These are phyloP conservation scores for Heliconius ismenius DNA, from an alignment of 2,888 invertebrate species.

Conservation along the genomic window DNA sequence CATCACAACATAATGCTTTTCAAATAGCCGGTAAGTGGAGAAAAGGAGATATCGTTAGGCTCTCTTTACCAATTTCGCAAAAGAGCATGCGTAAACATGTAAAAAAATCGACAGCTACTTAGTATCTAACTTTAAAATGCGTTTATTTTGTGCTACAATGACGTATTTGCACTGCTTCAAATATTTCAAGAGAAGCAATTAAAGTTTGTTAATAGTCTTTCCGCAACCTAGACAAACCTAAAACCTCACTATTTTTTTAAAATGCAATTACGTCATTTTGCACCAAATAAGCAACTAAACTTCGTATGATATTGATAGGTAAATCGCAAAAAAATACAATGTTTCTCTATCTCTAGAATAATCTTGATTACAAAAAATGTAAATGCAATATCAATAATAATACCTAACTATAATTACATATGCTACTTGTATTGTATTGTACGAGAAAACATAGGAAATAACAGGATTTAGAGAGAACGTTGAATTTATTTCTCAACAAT, in stretches of 20 bases:
- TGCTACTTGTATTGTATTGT: slow-evolving; percentile 35
- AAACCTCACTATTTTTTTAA: no score
- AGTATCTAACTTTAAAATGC: not conserved
- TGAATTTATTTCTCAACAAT: slow-evolving; percentile 51
- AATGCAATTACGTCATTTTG: no score
- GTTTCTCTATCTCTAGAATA: not conserved
- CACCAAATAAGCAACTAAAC: no score
- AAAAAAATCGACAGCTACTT: not conserved
- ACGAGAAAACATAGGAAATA: slow-evolving; percentile 66
- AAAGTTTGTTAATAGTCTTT: no score
- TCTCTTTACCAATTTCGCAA: not conserved
- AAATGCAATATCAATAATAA: slow-evolving; percentile 19
- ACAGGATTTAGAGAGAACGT: slow-evolving; percentile 46
- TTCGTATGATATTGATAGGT: not conserved
- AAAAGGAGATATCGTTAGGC: not conserved
- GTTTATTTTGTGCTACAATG: no score
- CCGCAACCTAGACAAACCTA: no score
- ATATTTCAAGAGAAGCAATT: no score
- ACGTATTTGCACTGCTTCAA: not conserved
- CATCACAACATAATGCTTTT: not conserved
- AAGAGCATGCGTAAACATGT: not conserved
- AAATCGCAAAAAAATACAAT: not conserved
- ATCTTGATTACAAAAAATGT: slow-evolving; percentile 26
- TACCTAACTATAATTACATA: slow-evolving; percentile 25
- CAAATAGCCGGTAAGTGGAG: not conserved